phyloP scores from a whole-genome alignment of 2,113 vertebrate genomes.

The Fulica atra region DNA sequence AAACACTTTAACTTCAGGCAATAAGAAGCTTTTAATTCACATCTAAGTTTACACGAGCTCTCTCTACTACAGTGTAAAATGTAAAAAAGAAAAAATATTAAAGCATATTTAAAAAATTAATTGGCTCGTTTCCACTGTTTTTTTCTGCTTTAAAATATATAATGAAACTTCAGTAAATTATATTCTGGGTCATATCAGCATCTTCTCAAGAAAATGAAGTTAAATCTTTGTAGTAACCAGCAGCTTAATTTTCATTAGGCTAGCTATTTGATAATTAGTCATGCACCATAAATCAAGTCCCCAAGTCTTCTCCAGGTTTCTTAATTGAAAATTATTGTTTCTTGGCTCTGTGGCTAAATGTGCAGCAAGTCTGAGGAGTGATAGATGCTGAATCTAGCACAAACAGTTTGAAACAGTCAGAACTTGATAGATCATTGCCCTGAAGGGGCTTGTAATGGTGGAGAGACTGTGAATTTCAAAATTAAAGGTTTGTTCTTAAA shows the following conservation, averaged over 20 bases:
- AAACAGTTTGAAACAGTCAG: slow-evolving; percentile 97
- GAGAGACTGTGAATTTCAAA: slow-evolving; percentile 85
- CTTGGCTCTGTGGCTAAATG: slow-evolving; percentile 84
- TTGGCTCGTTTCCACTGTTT: slow-evolving; percentile 66
- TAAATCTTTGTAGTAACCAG: slow-evolving; percentile 86
- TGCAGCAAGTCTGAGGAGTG: slow-evolving; percentile 85
- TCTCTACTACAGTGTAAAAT: slow-evolving; percentile 58
- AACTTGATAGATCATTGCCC: slow-evolving; percentile 94
- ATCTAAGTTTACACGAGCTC: slow-evolving; percentile 54
- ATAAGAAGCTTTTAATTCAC: slow-evolving; percentile 64
- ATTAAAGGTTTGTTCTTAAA: slow-evolving; percentile 83
- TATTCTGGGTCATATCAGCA: slow-evolving; percentile 74
- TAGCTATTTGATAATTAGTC: slow-evolving; percentile 91
- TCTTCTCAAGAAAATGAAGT: slow-evolving; percentile 85
- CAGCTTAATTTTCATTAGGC: slow-evolving; percentile 89
- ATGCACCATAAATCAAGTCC: slow-evolving; percentile 96
- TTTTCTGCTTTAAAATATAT: slow-evolving; percentile 66
- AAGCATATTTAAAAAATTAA: slow-evolving; percentile 66
- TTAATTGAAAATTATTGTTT: slow-evolving; percentile 98
- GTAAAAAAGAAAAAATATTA: not conserved
- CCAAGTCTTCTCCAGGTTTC: slow-evolving; percentile 89
- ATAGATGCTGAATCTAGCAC: slow-evolving; percentile 91
- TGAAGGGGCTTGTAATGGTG: slow-evolving; percentile 81
- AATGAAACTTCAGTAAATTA: slow-evolving; percentile 70
- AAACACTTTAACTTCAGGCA: slow-evolving; percentile 54